A percentile compares a stretch with the other conserved stretches of the same genome.
These are phyloP conservation scores for Rhamnusium bicolor DNA, from an alignment of 2,888 invertebrate genomes.

Conservation along the genomic window DNA sequence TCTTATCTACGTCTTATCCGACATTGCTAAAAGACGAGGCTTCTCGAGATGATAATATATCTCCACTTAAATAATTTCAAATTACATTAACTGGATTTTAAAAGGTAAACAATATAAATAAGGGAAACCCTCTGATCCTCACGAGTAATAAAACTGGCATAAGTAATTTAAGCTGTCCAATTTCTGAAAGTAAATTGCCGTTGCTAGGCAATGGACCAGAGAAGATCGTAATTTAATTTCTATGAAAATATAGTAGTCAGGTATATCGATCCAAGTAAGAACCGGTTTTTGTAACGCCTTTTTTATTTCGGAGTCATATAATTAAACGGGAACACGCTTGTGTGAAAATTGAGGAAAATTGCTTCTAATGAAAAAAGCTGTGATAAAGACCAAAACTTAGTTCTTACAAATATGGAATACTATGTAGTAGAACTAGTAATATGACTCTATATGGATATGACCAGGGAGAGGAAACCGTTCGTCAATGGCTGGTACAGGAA, in stretches of 20 bases:
- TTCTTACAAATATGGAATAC: too few relatives aligned
- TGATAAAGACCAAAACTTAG: not conserved
- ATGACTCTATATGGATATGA: too few relatives aligned
- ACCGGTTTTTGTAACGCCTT: not conserved
- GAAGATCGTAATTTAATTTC: slow-evolving; percentile 29
- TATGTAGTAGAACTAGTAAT: too few relatives aligned
- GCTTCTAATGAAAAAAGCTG: not conserved
- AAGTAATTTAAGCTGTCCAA: slow-evolving; percentile 29
- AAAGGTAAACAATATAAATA: slow-evolving; percentile 11
- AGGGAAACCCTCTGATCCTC: not conserved
- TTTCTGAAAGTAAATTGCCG: slow-evolving; percentile 18
- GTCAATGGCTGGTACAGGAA: too few relatives aligned
- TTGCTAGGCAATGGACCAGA: slow-evolving; percentile 23
- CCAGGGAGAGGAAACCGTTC: too few relatives aligned
- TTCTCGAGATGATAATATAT: not conserved
- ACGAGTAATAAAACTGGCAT: slow-evolving; percentile 18
- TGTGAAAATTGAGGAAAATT: not conserved
- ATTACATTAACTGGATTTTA: not conserved
- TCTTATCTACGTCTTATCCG: not conserved
- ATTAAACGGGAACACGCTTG: not conserved
- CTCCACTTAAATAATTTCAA: not conserved
- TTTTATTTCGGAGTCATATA: not conserved
- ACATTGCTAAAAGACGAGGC: not conserved
- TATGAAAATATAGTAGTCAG: slow-evolving; percentile 29
- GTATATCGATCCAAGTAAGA: slow-evolving; percentile 19